Evolutionary conservation across 2,113 vertebrate genomes (phyloP).

Genomic region (Elachura formosa): DNA sequence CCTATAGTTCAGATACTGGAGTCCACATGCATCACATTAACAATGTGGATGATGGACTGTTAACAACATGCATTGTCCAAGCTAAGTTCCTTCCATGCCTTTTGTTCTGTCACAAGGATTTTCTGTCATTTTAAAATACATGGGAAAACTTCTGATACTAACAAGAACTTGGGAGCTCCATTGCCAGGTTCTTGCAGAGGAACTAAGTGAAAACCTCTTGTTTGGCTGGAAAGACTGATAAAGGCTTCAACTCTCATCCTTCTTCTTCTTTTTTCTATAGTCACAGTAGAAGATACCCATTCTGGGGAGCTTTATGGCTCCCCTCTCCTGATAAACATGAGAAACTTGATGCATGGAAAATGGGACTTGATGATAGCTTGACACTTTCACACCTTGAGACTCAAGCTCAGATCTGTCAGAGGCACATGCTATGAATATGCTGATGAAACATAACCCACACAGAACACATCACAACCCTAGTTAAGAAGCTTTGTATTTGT

Average conservation of each 20-base stretch:
- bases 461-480: not conserved
- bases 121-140: not conserved
- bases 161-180: not conserved
- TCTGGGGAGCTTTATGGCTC: not conserved
- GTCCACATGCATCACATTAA: accelerated
- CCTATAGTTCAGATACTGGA: not conserved
- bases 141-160: not conserved
- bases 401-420: conserved; percentile 22
- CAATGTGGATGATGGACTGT: not conserved
- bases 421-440: conserved; percentile 12
- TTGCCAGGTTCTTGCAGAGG: not conserved
- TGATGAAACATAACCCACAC: conserved; percentile 54
- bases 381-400: conserved; percentile 56
- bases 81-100: not conserved
- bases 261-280: not conserved
- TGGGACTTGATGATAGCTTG: conserved; percentile 55
- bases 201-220: not conserved
- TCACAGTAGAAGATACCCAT: not conserved
- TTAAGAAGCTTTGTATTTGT: conserved; percentile 23
- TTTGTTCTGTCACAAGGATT: not conserved
- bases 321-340: conserved; percentile 27
- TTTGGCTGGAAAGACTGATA: not conserved
- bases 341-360: conserved; percentile 33
- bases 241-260: not conserved
- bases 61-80: not conserved